These are phyloP conservation scores for Agonum fuliginosum DNA, from an alignment of 2,888 invertebrate genomes.

Conservation along the genomic window DNA sequence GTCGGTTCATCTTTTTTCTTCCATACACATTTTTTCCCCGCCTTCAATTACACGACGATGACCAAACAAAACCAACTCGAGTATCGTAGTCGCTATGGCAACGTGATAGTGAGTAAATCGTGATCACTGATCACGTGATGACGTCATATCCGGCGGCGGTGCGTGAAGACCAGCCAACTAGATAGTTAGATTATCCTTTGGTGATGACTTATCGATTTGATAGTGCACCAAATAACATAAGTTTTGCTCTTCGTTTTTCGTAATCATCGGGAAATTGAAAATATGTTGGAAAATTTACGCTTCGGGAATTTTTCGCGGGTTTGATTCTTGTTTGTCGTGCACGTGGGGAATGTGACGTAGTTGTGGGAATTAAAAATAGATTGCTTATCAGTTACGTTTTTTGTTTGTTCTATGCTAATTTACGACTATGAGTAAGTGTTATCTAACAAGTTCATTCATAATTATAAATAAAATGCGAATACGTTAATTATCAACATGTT, in stretches of 20 bases:
- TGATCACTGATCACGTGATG: conserved; percentile 38
- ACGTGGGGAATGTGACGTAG: background rate
- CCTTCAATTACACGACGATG: conserved; percentile 30
- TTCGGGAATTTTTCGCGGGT: background rate
- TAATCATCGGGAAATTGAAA: conserved; percentile 26
- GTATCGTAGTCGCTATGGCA: conserved; percentile 3
- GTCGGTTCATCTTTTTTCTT: conserved; percentile 25
- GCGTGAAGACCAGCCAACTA: conserved; percentile 11
- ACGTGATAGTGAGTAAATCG: conserved; percentile 18
- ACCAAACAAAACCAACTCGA: conserved; percentile 30
- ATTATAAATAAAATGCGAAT: conserved; percentile 18
- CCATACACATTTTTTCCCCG: conserved; percentile 11
- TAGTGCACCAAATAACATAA: conserved; percentile 36
- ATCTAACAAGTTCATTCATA: conserved; percentile 13
- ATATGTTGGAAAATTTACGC: conserved; percentile 30
- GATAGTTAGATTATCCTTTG: conserved; percentile 22
- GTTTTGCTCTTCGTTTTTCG: background rate
- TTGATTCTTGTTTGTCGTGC: background rate
- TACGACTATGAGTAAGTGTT: conserved; percentile 5
- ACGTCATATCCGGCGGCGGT: conserved; percentile 32
- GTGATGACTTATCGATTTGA: conserved; percentile 34
- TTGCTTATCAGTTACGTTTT: conserved; percentile 18
- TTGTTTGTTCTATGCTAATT: conserved; percentile 1
- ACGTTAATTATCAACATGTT: too few species aligned
- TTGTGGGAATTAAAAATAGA: conserved; percentile 20